Base-by-base conservation (phyloP, 2,113 vertebrate genomes). In the Phylloscopus trochiloides region DNA sequence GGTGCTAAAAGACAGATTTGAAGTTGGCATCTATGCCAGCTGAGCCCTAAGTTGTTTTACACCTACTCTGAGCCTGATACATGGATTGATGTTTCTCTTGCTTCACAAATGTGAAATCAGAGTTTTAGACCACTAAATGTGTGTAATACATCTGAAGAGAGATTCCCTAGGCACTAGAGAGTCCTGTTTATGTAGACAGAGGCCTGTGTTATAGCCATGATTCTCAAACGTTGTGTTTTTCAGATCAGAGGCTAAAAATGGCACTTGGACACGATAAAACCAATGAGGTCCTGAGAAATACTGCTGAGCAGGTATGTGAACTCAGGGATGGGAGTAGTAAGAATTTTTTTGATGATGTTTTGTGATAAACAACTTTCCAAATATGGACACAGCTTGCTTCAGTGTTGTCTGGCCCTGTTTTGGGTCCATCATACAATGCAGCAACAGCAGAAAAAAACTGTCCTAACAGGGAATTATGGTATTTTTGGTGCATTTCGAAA, bases 241-340 rank as follows among this genome's bases (percentile, higher is more conserved):
- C 92, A 99, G 98, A 97, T 81, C 83, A 95, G 47, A 97, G 75
- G 71, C 91, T 97, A 81, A 98, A 96, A 94, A 95, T 94, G 78
- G 71, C 94, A 32, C 93, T 98, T 58, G 97, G 63, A 34, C 86
- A 70, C 15, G 79, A 88, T 94, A 97, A 98, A 86, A 67, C 86
- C 81, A 96, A 84, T 14, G 94, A 97, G 20, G 51, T 77, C 81
- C 65, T 90, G 48, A 93, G 92, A 63, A 58, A 78, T 63, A 62
- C 90, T 71, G 54, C 81, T 70, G 28, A 95, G 45, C 98, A 98
- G 98, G 98, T 99, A 98, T 57, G 96, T 93, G 82, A 81, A 26
- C 42, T 87, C 9, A 17, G 48, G 42, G 19, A 9, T 82, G 51
- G 54, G 36, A 76, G 25, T 4, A 63, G 5, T 76, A 48, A 57